Evolutionary conservation across 1,140 invertebrate species (phyloP).

Genomic region (Trialeurodes vaporariorum): DNA sequence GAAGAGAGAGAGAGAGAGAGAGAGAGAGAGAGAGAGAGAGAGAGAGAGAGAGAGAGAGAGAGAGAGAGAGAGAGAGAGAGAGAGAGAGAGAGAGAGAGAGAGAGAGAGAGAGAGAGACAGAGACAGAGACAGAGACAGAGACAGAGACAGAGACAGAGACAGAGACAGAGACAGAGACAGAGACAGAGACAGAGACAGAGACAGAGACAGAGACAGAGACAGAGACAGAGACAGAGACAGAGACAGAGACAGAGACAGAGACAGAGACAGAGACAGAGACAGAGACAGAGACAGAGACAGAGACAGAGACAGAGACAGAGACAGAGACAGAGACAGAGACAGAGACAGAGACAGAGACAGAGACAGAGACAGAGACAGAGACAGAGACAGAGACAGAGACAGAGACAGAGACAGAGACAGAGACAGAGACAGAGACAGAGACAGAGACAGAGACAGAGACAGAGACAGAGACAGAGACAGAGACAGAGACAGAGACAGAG

Average conservation of each 20-base stretch:
- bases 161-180: neutral
- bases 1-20: conserved; percentile 4
- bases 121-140: neutral
- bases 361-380: conserved; percentile 14
- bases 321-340: conserved; percentile 9
- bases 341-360: conserved; percentile 8
- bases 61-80: neutral
- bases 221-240: conserved; percentile 11
- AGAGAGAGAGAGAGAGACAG: neutral
- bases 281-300: conserved; percentile 17
- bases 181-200: conserved; percentile 2
- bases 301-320: conserved; percentile 15
- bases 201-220: conserved; percentile 3
- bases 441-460: conserved; percentile 19
- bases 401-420: conserved; percentile 12
- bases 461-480: conserved; percentile 8
- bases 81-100: neutral
- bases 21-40: neutral
- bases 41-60: neutral
- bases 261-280: conserved; percentile 18
- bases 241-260: conserved; percentile 10
- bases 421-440: conserved; percentile 16
- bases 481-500: conserved; percentile 9
- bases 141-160: neutral
- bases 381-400: conserved; percentile 8